Evolutionary conservation across 2,797 vertebrate species (phyloP), one percentile per base, ranked within the genome.

Genomic region (Sorex maritimensis): DNA sequence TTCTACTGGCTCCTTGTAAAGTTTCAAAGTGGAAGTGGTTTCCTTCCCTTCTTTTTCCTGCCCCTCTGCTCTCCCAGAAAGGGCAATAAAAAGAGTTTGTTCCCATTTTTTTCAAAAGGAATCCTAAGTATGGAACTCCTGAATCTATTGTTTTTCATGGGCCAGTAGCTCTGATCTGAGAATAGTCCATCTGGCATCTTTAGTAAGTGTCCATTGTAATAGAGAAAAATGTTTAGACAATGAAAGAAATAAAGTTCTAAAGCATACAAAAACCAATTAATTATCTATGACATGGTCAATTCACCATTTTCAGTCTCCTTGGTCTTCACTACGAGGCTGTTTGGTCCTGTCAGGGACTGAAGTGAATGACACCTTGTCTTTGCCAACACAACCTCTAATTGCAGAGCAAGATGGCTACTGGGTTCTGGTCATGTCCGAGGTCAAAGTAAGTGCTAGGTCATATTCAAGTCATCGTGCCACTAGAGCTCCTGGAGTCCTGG

Each of bases 41-140:
- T 46, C 19, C 52, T 83, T 74, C 49, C 49, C 6, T 17, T n/a
- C 10, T 73, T 83, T 17, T 17, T n/a, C 6, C 72, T 83, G 13
- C n/a, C 28, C 13, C 3, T 13, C 6, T 44, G 55, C 52, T 67
- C 80, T 71, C 73, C 79, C 19, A 88, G 14, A 77, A 93, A 78
- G 12, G 38, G 15, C 0, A 7, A 61, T 23, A 55, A 46, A 49
- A 30, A 80, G 21, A 78, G 67, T 90, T 80, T 84, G 15, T 81
- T 77, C 30, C 15, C 46, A 13, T 92, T 69, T 86, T 49, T 81
- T 93, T 83, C 49, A 80, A 78, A 68, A 88, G 55, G 86, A 92
- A 24, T 41, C 24, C 17, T 63, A 41, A 74, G 55, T 81, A 83
- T 23, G 2, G 46, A 71, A 75, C 13, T 6, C 17, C 23, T 44